These are phyloP conservation scores for Hypomecis punctinalis DNA, from an alignment of 2,888 invertebrate genomes.

Conservation along the genomic window DNA sequence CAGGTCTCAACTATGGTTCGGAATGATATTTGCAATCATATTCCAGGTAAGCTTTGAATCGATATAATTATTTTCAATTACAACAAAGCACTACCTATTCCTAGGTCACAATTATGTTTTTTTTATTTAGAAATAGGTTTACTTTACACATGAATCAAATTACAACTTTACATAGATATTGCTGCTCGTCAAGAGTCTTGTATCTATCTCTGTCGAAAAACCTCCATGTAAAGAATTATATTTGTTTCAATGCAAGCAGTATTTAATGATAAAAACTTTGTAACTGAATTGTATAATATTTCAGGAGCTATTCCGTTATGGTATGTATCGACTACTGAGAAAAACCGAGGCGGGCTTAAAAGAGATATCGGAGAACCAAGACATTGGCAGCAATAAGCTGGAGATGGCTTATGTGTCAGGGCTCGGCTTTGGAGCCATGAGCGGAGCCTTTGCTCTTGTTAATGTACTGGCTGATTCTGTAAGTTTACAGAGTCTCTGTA, in stretches of 20 bases:
- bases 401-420: slow-evolving; percentile 98
- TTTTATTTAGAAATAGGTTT: too few relatives aligned
- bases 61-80: background rate
- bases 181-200: too few relatives aligned
- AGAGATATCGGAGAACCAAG: slow-evolving; percentile 92
- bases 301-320: slow-evolving; percentile 95
- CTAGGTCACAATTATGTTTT: too few relatives aligned
- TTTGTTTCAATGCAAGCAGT: too few relatives aligned
- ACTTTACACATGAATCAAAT: too few relatives aligned
- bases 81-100: too few relatives aligned
- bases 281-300: slow-evolving; percentile 40
- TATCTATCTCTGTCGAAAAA: too few relatives aligned
- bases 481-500: slow-evolving; percentile 51
- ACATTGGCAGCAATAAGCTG: slow-evolving; percentile 94
- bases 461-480: slow-evolving; percentile 97
- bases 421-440: slow-evolving; percentile 97
- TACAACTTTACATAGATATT: too few relatives aligned
- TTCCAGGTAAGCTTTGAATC: slow-evolving; percentile 85
- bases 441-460: slow-evolving; percentile 96
- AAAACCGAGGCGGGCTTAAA: slow-evolving; percentile 96
- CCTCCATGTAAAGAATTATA: too few relatives aligned
- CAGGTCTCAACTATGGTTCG: slow-evolving; percentile 89
- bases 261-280: too few relatives aligned
- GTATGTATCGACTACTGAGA: slow-evolving; percentile 90
- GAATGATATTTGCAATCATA: slow-evolving; percentile 93